Base-by-base conservation (phyloP, 2,113 vertebrate species). In the Heterochromis multidens region DNA sequence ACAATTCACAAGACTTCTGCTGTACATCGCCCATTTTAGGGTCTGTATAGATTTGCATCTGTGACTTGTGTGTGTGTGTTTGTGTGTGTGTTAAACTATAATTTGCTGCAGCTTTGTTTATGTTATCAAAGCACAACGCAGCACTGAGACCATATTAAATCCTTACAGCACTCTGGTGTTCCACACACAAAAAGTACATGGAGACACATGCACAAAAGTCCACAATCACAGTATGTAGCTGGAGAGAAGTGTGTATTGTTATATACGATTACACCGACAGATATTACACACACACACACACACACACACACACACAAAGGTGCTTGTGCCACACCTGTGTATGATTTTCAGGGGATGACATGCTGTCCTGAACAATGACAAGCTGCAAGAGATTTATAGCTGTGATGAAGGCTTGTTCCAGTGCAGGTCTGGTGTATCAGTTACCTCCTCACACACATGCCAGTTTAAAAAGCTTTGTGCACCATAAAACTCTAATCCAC, bases 71-170 rank as follows among this genome's bases (percentile, higher is more conserved):
- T 21, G 9, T 33, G 60, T 72, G 65, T 70, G 40, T 72, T n/a
- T 46, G 14, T 46, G 13, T 46, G 46, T 49, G 43, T 56, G 19
- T 88, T 86, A 79, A 80, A 80, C 72, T 91, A 67, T 94, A 93
- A 95, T 92, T 88, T 91, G 70, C 91, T 37, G 74, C 94, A 93
- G 92, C 89, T 93, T 93, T 96, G 94, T 96, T 96, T 96, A 92
- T 84, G 93, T 91, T 94, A 91, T 90, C 92, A 93, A 89, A 88
- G 87, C 85, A 89, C 79, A 94, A 94, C 84, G 72, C 83, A 83
- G 87, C 76, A 81, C 67, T 77, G 88, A 89, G 87, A 79, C 81
- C 90, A 82, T 86, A 90, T 95, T 93, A 87, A 92, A 93, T 90
- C 93, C 85, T 77, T 83, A 61, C 81, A 52, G 74, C 37, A 57